A percentile compares a stretch with the other conserved stretches of the same genome.
These are phyloP conservation scores for Mycetomoellerius zeteki DNA, from an alignment of 1,140 invertebrate species.

Conservation along the genomic window DNA sequence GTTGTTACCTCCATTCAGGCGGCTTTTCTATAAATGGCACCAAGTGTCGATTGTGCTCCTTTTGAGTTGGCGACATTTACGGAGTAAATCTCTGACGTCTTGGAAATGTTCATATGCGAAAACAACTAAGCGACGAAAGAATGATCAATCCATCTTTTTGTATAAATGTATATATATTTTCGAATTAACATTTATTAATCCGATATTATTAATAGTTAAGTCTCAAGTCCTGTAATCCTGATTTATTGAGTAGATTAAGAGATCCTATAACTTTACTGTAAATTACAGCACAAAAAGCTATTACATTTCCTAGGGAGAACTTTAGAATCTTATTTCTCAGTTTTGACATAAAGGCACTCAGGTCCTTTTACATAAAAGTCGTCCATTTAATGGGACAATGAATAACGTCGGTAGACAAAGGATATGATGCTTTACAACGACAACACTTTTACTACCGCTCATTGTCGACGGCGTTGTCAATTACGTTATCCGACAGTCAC, in stretches of 20 bases:
- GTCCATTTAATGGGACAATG: conserved; percentile 33
- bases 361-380: conserved; percentile 51
- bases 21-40: conserved; percentile 54
- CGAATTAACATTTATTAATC: conserved; percentile 34
- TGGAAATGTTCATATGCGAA: conserved; percentile 29
- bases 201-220: conserved; percentile 22
- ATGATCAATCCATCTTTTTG: conserved; percentile 30
- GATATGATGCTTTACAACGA: conserved; percentile 33
- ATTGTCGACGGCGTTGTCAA: conserved; percentile 41
- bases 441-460: conserved; percentile 52
- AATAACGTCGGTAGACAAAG: conserved; percentile 44
- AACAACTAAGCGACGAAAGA: neutral
- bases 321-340: conserved; percentile 56
- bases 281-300: conserved; percentile 46
- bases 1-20: conserved; percentile 21
- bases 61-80: neutral
- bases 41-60: neutral
- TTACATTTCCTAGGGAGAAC: conserved; percentile 42
- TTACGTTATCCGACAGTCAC: conserved; percentile 18
- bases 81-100: neutral
- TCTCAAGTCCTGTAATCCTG: conserved; percentile 26
- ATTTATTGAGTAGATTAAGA: conserved; percentile 55
- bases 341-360: conserved; percentile 60
- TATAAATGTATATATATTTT: conserved; percentile 46
- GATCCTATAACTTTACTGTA: conserved; percentile 32